Evolutionary conservation across 2,113 vertebrate genomes (phyloP), one percentile per base, ranked within the genome.

Genomic region (Atherinomorus stipes): DNA sequence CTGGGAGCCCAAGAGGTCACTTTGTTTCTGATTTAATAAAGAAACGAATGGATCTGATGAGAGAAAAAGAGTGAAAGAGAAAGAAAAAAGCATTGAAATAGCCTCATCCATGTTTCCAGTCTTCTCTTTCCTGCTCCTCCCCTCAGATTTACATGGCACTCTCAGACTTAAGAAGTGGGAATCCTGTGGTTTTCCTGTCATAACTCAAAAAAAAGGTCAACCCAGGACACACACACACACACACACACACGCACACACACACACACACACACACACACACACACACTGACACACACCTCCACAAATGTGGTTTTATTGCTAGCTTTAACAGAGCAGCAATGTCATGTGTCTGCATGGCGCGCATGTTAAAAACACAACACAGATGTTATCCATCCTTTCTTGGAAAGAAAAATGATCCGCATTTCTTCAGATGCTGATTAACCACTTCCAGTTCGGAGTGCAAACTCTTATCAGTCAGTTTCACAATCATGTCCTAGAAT

Each of bases 161-260:
- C 11, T 0, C 66, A 54, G 62, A 21, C 42, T 63, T 64, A 10
- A 61, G n/a, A 23, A 54, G 54, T 11, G 68, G 49, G 74, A 81
- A 76, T 78, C 71, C 42, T 78, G 31, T 13, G 62, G 70, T 63
- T 87, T 84, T 85, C 78, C 72, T 82, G 78, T 59, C 78, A 23
- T 85, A 75, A 87, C 0, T 82, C 60, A 81, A 26, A 0, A 26
- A 0, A 22, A 31, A 54, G 47, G 63, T 73, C 59, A 16, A 38
- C 31, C 31, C n/a, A 26, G 51, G 62, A 84, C 47, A 65, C 44
- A 51, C 11, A 10, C 7, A 7, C 10, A n/a, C 44, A 38, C 42
- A 38, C n/a, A 28, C 6, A 28, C 28, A 28, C 28, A 4, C 6
- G 6, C 6, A 28, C 28, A 28, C n/a, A n/a, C n/a, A n/a, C n/a